Evolutionary conservation across 2,888 invertebrate species (phyloP).

Genomic region (Nephrocerus scutellatus): DNA sequence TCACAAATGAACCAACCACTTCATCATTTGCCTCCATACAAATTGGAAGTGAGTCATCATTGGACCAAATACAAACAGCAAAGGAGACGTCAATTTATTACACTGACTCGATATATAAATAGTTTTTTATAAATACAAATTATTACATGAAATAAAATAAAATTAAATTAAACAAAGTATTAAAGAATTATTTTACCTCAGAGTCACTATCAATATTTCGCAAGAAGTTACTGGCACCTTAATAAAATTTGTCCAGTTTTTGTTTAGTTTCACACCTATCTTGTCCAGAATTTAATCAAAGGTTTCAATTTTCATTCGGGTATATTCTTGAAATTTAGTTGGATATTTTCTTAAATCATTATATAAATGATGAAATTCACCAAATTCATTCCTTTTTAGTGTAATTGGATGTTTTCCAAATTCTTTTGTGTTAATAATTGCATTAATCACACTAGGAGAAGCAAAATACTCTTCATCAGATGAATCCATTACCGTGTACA

Average conservation of each 20-base stretch:
- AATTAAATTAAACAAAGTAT: conserved; percentile 11
- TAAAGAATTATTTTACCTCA: conserved; percentile 8
- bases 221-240: conserved; percentile 10
- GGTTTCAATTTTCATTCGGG: conserved; percentile 11
- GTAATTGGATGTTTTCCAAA: conserved; percentile 7
- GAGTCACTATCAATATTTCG: conserved; percentile 8
- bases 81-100: conserved; percentile 8
- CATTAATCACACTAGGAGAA: conserved; percentile 8
- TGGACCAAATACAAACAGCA: conserved; percentile 9
- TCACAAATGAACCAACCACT: conserved; percentile 10
- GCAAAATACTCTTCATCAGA: conserved; percentile 9
- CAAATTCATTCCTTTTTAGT: conserved; percentile 12
- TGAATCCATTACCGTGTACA: conserved; percentile 7
- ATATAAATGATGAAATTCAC: conserved; percentile 14
- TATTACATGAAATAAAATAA: conserved; percentile 16
- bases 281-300: conserved; percentile 14
- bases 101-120: conserved; percentile 7
- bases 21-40: conserved; percentile 13
- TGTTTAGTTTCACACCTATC: conserved; percentile 9
- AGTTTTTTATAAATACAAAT: conserved; percentile 14
- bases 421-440: conserved; percentile 7
- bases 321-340: conserved; percentile 12
- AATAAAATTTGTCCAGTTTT: conserved; percentile 13
- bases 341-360: conserved; percentile 13
- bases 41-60: conserved; percentile 14